Evolutionary conservation across 2,113 vertebrate genomes (phyloP).

Genomic region (Myocastor coypus): DNA sequence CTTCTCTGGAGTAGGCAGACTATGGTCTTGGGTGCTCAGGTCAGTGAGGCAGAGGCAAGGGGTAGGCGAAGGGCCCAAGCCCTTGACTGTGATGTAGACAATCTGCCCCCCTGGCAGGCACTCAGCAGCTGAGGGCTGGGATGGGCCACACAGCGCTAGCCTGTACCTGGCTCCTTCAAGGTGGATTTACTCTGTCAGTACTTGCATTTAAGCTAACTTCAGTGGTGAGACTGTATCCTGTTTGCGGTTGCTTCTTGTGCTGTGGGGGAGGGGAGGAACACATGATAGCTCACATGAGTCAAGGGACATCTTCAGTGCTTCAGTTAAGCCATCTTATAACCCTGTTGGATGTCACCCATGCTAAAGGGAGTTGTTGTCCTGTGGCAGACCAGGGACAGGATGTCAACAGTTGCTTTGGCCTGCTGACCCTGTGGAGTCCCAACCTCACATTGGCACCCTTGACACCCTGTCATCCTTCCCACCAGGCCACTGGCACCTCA

Average conservation of each 20-base stretch:
- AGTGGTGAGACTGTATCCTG: constrained; percentile 71
- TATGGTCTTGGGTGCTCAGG: neutral
- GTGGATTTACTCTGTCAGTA: constrained; percentile 37
- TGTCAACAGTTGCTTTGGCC: neutral
- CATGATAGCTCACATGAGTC: constrained; percentile 53
- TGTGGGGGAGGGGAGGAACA: constrained; percentile 7
- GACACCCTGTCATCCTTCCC: neutral
- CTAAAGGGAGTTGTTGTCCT: neutral
- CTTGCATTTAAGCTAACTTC: constrained; percentile 62
- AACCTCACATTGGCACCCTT: neutral
- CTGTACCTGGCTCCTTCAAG: constrained; percentile 35
- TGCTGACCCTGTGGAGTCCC: neutral
- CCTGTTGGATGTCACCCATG: neutral
- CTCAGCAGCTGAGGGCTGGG: neutral
- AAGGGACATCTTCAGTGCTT: neutral
- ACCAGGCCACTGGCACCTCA: neutral
- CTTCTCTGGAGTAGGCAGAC: neutral
- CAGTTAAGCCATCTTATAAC: neutral
- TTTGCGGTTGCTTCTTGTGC: constrained; percentile 58
- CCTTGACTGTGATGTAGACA: constrained; percentile 57
- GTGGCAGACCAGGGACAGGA: neutral
- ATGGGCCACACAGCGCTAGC: neutral
- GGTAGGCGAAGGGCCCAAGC: constrained; percentile 14
- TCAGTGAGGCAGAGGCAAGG: neutral
- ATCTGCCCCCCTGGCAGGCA: neutral